A percentile compares a stretch with the other conserved stretches of the same genome.
phyloP scores from a whole-genome alignment of 2,888 invertebrate genomes.

The Nomada fabriciana region DNA sequence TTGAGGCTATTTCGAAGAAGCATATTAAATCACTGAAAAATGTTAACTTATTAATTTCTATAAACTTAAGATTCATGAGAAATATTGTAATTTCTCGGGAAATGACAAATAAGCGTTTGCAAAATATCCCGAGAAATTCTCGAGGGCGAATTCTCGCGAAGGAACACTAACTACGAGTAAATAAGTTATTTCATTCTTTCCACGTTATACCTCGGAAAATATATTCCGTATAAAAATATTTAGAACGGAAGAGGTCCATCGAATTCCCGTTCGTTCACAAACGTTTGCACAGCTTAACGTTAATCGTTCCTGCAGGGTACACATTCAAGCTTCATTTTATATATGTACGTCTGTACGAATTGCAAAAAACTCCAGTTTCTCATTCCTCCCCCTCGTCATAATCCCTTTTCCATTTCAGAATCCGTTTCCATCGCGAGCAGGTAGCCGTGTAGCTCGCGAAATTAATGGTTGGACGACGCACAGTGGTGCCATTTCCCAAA shows the following conservation, averaged over 20 bases:
- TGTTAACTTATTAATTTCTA: no score
- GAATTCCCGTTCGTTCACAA: background rate
- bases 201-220: background rate
- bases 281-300: background rate
- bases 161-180: no score
- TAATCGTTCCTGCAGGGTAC: background rate
- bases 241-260: background rate
- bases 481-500: no score
- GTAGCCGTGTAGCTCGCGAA: slow-evolving; percentile 3
- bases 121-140: no score
- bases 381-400: background rate
- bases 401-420: slow-evolving; percentile 12
- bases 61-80: no score
- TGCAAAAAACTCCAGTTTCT: background rate
- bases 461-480: slow-evolving; percentile 16
- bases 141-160: no score
- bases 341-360: background rate
- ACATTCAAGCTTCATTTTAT: background rate
- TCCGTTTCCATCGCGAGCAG: slow-evolving; percentile 5
- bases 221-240: background rate
- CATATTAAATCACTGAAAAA: no score
- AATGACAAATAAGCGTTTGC: no score
- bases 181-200: no score
- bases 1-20: no score
- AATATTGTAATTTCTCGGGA: no score